A percentile compares a stretch with the other conserved stretches of the same genome.
phyloP scores from a whole-genome alignment of 1,140 invertebrate genomes.

The Adoxophyes honmai region DNA sequence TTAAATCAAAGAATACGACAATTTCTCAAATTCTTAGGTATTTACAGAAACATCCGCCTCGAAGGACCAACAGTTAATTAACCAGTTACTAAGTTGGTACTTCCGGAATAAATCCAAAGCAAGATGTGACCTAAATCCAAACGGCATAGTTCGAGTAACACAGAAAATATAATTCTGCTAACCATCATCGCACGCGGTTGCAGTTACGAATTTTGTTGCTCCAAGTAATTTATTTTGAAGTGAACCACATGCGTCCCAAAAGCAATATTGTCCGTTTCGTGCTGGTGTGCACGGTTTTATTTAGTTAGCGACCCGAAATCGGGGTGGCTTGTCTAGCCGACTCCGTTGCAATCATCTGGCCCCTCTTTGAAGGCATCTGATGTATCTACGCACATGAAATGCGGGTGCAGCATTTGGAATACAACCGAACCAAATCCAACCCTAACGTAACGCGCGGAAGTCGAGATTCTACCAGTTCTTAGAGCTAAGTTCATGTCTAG shows the following conservation, averaged over 20 bases:
- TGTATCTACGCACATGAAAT: conserved; percentile 33
- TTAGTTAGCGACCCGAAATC: conserved; percentile 38
- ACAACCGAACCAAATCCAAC: conserved; percentile 21
- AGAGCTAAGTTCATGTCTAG: conserved; percentile 28
- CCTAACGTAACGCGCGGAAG: conserved; percentile 11
- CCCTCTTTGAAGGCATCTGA: conserved; percentile 53
- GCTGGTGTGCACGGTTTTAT: conserved; percentile 17
- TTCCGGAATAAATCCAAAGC: no score
- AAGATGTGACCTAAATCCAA: no score
- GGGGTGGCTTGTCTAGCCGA: conserved; percentile 40
- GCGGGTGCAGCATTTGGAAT: conserved; percentile 37
- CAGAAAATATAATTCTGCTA: no score
- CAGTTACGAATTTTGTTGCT: neutral
- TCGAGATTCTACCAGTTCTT: conserved; percentile 18
- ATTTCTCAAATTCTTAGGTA: no score
- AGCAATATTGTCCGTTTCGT: neutral
- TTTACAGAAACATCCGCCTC: no score
- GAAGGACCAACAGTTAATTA: no score
- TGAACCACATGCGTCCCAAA: neutral
- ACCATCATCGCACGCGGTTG: neutral
- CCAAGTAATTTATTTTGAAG: neutral
- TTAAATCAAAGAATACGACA: no score
- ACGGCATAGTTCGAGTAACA: no score
- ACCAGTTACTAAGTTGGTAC: no score
- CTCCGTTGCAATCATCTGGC: conserved; percentile 59